These are phyloP conservation scores for Cyprinodon brontotheroides DNA, from an alignment of 2,113 vertebrate genomes.

Conservation along the genomic window DNA sequence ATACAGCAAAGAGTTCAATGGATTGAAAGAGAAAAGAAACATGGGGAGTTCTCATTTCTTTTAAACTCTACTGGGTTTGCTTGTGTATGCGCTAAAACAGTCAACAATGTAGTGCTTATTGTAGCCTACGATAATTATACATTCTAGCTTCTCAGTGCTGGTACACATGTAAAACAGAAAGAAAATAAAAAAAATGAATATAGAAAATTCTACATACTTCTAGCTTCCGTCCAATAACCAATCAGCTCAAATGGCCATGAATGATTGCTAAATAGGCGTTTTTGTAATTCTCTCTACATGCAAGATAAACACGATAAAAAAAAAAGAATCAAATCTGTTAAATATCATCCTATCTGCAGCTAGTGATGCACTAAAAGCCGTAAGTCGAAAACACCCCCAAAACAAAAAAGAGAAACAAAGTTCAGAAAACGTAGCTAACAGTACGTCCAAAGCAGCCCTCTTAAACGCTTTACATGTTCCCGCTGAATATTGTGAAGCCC, in stretches of 20 bases:
- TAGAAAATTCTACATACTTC: conserved; percentile 79
- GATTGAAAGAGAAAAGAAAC: conserved; percentile 70
- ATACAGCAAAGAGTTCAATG: conserved; percentile 76
- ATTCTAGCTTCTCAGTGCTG: conserved; percentile 85
- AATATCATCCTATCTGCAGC: conserved; percentile 74
- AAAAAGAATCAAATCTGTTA: conserved; percentile 58
- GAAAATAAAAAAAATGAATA: conserved; percentile 45
- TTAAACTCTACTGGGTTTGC: conserved; percentile 78
- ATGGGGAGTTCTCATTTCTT: conserved; percentile 67
- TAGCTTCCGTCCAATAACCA: conserved; percentile 73
- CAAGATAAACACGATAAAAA: conserved; percentile 79
- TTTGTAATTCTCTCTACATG: conserved; percentile 78
- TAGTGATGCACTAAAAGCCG: conserved; percentile 77
- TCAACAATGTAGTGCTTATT: conserved; percentile 83
- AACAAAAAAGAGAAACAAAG: conserved; percentile 17
- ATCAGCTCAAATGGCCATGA: conserved; percentile 76
- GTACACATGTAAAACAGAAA: conserved; percentile 77
- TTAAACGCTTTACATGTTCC: conserved; percentile 75
- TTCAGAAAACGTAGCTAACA: conserved; percentile 61
- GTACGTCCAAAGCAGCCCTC: conserved; percentile 82
- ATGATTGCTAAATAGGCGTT: conserved; percentile 77
- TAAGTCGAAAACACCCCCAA: conserved; percentile 61
- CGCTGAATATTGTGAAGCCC: conserved; percentile 63
- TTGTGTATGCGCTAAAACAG: conserved; percentile 83
- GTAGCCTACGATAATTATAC: conserved; percentile 83